phyloP scores from a whole-genome alignment of 2,888 invertebrate genomes.

The Ophion ventricosus region DNA sequence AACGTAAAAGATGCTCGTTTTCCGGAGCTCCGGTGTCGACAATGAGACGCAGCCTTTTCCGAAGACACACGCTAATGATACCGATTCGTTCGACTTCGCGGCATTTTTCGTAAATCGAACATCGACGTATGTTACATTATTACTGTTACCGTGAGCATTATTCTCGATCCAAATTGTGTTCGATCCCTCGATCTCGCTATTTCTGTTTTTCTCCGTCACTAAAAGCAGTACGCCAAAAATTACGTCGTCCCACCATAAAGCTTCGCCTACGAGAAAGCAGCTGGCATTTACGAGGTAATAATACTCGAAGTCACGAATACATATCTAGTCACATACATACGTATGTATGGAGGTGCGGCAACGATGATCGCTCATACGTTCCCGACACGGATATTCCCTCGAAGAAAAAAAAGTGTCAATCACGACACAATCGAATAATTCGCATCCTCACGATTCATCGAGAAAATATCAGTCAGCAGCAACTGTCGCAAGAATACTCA shows the following conservation, averaged over 20 bases:
- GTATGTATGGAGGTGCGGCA: slow-evolving; percentile 23
- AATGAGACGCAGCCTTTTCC: slow-evolving; percentile 67
- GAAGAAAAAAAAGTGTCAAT: slow-evolving; percentile 8
- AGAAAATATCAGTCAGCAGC: too few species aligned
- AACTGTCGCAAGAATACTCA: neutral
- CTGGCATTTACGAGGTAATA: slow-evolving; percentile 51
- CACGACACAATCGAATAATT: slow-evolving; percentile 7
- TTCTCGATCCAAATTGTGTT: slow-evolving; percentile 12
- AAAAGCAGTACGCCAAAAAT: slow-evolving; percentile 48
- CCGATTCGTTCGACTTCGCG: slow-evolving; percentile 76
- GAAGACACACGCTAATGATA: slow-evolving; percentile 72
- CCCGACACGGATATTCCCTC: slow-evolving; percentile 34
- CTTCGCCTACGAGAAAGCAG: slow-evolving; percentile 57
- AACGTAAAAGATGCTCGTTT: slow-evolving; percentile 62
- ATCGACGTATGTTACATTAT: slow-evolving; percentile 38
- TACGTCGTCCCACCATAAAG: slow-evolving; percentile 34
- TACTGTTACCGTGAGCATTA: slow-evolving; percentile 12
- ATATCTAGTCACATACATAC: neutral
- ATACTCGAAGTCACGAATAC: slow-evolving; percentile 27
- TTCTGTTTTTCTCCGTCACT: neutral
- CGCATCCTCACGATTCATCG: neutral
- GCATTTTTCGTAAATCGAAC: slow-evolving; percentile 48
- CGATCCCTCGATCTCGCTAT: slow-evolving; percentile 1
- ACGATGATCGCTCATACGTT: slow-evolving; percentile 53
- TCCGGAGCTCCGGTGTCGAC: slow-evolving; percentile 58